phyloP scores from a whole-genome alignment of 2,888 invertebrate species.

The Mechanitis mazaeus region DNA sequence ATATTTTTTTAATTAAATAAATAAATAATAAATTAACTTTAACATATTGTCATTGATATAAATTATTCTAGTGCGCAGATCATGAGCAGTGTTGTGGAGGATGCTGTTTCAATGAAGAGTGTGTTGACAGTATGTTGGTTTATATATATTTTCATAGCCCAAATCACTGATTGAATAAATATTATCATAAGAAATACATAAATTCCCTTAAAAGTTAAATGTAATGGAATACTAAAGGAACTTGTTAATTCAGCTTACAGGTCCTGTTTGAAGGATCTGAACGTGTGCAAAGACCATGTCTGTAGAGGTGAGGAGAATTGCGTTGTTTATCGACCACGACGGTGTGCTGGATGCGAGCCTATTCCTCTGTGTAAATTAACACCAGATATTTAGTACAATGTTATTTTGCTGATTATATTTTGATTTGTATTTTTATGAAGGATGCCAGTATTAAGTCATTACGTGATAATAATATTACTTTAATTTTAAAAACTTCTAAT shows the following conservation, averaged over 20 bases:
- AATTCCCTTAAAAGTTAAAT: too few species aligned
- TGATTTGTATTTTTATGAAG: too few species aligned
- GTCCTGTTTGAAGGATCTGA: conserved; percentile 48
- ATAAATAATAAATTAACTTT: too few species aligned
- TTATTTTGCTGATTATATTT: not conserved
- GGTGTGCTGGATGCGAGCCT: conserved; percentile 62
- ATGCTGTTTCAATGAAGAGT: conserved; percentile 71
- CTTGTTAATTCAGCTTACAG: conserved; percentile 48
- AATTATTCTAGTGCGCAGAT: conserved; percentile 60
- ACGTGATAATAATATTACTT: too few species aligned
- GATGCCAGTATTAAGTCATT: too few species aligned
- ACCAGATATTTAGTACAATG: conserved; percentile 1
- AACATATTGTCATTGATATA: not conserved
- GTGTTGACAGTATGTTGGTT: conserved; percentile 70
- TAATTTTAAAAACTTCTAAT: too few species aligned
- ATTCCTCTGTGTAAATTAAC: conserved; percentile 47
- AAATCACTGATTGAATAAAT: too few species aligned
- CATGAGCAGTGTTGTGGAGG: conserved; percentile 78
- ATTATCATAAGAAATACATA: too few species aligned
- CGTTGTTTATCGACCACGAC: conserved; percentile 48
- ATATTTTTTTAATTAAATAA: too few species aligned
- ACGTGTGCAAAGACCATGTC: conserved; percentile 56
- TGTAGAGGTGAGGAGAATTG: conserved; percentile 60
- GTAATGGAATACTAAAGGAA: too few species aligned
- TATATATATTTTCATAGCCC: not conserved